Evolutionary conservation across 2,113 vertebrate species (phyloP).

Genomic region (Pristiophorus japonicus): DNA sequence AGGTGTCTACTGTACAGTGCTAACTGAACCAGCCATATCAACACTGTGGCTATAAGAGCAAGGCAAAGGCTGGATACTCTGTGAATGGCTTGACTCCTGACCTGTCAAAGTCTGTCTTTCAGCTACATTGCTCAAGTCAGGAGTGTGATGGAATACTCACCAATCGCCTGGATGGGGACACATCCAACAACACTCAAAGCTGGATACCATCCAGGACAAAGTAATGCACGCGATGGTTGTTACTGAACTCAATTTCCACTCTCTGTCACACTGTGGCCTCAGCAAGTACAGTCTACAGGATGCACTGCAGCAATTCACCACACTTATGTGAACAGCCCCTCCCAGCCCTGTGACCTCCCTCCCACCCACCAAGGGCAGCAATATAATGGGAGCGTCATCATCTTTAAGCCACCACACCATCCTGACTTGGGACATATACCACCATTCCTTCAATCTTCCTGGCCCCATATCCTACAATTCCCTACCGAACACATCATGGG

Average conservation of each 20-base stretch:
- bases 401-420: no score
- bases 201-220: neutral
- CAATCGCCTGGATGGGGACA: neutral
- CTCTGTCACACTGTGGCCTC: neutral
- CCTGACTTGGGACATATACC: no score
- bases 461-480: neutral
- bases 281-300: no score
- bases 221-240: neutral
- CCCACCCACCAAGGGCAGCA: no score
- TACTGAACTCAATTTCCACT: neutral
- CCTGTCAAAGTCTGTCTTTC: neutral
- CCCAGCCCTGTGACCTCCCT: no score
- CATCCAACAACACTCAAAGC: neutral
- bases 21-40: no score
- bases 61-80: no score
- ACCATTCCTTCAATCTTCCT: neutral
- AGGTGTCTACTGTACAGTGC: no score
- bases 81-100: neutral
- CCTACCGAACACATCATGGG: neutral
- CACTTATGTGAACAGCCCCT: no score
- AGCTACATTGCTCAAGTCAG: neutral
- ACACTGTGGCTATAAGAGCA: no score
- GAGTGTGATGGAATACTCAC: neutral
- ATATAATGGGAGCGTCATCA: no score
- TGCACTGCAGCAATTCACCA: no score